Percentiles rank a stretch among this genome's conserved stretches.
Conservation (phyloP, 1,140 invertebrate genomes). For the Acarapis woodi region DNA sequence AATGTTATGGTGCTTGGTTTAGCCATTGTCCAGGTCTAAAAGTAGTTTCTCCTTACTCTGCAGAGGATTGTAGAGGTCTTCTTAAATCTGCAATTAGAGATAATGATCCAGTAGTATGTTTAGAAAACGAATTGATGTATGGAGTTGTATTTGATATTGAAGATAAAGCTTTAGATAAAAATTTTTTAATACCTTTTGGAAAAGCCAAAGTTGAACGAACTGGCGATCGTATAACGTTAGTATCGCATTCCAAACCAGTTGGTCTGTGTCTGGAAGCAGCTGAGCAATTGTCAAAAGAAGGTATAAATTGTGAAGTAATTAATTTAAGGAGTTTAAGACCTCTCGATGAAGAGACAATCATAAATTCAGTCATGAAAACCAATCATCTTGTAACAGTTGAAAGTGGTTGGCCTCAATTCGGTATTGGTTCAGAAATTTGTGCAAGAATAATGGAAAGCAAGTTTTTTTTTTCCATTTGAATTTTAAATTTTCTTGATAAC, state of each 20-base stretch:
- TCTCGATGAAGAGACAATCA: constrained; percentile 58
- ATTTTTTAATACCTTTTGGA: constrained; percentile 80
- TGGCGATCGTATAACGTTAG: constrained; percentile 70
- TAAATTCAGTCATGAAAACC: constrained; percentile 72
- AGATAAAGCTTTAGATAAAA: constrained; percentile 58
- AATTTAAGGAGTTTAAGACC: constrained; percentile 83
- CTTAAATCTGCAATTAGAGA: constrained; percentile 82
- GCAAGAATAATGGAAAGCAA: constrained; percentile 77
- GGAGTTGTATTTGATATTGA: constrained; percentile 63
- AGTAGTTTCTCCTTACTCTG: constrained; percentile 59
- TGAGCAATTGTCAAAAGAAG: constrained; percentile 41
- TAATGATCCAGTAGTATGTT: constrained; percentile 71
- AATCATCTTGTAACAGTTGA: constrained; percentile 81
- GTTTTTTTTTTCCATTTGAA: constrained; percentile 14
- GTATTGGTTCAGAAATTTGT: constrained; percentile 79
- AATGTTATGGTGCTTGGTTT: constrained; percentile 95
- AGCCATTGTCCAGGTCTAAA: constrained; percentile 86
- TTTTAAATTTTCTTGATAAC: constrained; percentile 2
- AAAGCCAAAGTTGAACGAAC: constrained; percentile 75
- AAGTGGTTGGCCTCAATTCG: constrained; percentile 80
- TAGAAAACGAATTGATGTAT: constrained; percentile 93
- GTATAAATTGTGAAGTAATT: constrained; percentile 81
- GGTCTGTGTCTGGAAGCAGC: constrained; percentile 62
- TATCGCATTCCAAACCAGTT: constrained; percentile 66
- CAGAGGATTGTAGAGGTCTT: constrained; percentile 78